Percentiles rank a stretch among this genome's conserved stretches.
phyloP scores from a whole-genome alignment of 2,113 vertebrate species.

The Vulpes lagopus region DNA sequence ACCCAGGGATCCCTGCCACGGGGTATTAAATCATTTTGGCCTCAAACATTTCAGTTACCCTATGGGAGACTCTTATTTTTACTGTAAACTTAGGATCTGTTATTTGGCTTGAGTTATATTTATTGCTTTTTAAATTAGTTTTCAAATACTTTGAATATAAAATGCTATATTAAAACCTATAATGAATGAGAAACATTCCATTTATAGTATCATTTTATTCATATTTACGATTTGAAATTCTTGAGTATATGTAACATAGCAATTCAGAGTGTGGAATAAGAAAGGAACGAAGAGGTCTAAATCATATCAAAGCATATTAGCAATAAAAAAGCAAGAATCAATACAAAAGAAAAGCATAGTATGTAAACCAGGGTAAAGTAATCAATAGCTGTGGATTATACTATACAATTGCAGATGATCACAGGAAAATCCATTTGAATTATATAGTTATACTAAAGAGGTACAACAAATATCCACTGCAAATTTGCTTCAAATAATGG shows the following conservation, averaged over 20 bases:
- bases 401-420: background rate
- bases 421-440: slow-evolving; percentile 30
- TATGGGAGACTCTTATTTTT: background rate
- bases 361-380: slow-evolving; percentile 62
- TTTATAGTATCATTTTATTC: background rate
- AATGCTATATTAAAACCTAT: background rate
- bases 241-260: background rate
- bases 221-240: slow-evolving; percentile 18
- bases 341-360: background rate
- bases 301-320: slow-evolving; percentile 23
- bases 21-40: background rate
- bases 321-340: slow-evolving; percentile 50
- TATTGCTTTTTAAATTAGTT: slow-evolving; percentile 49
- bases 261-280: background rate
- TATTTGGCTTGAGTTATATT: background rate
- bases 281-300: slow-evolving; percentile 34
- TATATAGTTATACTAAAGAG: background rate
- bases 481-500: background rate
- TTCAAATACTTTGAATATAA: slow-evolving; percentile 24
- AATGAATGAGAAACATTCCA: background rate
- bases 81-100: background rate
- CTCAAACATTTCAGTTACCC: background rate
- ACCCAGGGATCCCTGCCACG: background rate
- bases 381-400: slow-evolving; percentile 41
- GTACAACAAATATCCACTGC: background rate